Conservation (phyloP, 2,888 invertebrate species). For the Thymelicus lineola region DNA sequence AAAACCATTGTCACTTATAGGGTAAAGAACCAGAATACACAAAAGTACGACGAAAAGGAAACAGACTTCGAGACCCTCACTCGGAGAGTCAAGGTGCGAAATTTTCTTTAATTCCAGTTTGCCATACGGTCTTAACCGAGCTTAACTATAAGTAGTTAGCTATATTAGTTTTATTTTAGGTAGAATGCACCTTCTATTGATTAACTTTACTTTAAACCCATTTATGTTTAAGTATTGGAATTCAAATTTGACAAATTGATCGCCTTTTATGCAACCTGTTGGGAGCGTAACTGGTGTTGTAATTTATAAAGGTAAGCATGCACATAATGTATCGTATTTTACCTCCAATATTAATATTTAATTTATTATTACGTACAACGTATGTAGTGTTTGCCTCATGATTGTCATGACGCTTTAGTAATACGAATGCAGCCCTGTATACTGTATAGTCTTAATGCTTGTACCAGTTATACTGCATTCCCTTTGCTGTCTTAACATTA, state of each 20-base stretch:
- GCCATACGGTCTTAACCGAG: slow-evolving; percentile 52
- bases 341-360: slow-evolving; percentile 46
- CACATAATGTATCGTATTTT: slow-evolving; percentile 74
- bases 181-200: slow-evolving; percentile 79
- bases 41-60: slow-evolving; percentile 93
- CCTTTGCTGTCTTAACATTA: slow-evolving; percentile 40
- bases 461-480: slow-evolving; percentile 28
- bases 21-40: slow-evolving; percentile 93
- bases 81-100: slow-evolving; percentile 92
- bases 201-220: slow-evolving; percentile 76
- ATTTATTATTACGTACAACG: slow-evolving; percentile 41
- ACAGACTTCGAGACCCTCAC: slow-evolving; percentile 91
- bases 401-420: slow-evolving; percentile 42
- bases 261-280: slow-evolving; percentile 84
- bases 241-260: slow-evolving; percentile 81
- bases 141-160: slow-evolving; percentile 79
- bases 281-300: slow-evolving; percentile 83
- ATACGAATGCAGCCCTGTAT: slow-evolving; percentile 40
- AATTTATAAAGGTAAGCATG: slow-evolving; percentile 84
- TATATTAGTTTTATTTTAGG: slow-evolving; percentile 74
- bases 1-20: slow-evolving; percentile 64
- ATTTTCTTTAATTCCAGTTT: slow-evolving; percentile 23
- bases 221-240: slow-evolving; percentile 76
- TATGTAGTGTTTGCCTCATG: slow-evolving; percentile 50
- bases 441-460: slow-evolving; percentile 41